These are phyloP conservation scores for Antheraea pernyi DNA, from an alignment of 1,140 invertebrate species.

Conservation along the genomic window DNA sequence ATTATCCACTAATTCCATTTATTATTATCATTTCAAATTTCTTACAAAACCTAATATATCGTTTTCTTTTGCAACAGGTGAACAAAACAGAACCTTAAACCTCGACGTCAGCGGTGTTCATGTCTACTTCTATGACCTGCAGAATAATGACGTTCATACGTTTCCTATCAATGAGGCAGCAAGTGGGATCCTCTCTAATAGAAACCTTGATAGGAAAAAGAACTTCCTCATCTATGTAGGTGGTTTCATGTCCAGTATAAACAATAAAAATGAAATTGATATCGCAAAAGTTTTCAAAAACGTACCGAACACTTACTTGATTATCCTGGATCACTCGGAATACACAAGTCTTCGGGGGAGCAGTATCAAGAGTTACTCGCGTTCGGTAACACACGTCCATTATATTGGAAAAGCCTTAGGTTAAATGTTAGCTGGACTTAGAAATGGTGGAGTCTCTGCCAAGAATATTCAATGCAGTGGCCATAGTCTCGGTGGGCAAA, in stretches of 20 bases:
- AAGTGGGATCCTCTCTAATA: conserved; percentile 43
- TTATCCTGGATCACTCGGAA: conserved; percentile 63
- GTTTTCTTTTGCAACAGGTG: conserved; percentile 57
- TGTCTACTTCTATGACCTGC: conserved; percentile 65
- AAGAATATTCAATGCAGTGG: conserved; percentile 68
- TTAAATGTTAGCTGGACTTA: conserved; percentile 45
- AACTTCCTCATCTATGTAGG: conserved; percentile 66
- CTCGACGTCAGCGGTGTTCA: conserved; percentile 28
- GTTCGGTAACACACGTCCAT: conserved; percentile 28
- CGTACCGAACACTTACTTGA: conserved; percentile 59
- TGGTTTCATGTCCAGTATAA: conserved; percentile 62
- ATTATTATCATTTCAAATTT: conserved; percentile 43
- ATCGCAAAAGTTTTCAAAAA: conserved; percentile 55
- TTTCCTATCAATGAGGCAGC: conserved; percentile 52
- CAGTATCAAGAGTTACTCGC: conserved; percentile 59
- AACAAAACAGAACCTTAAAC: conserved; percentile 39
- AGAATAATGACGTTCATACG: conserved; percentile 39
- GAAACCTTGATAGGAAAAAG: conserved; percentile 50
- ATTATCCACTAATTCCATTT: too few relatives aligned
- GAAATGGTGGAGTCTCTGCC: conserved; percentile 48
- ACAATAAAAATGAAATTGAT: conserved; percentile 54
- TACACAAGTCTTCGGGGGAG: conserved; percentile 64
- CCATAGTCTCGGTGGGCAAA: conserved; percentile 79
- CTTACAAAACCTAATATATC: conserved; percentile 29
- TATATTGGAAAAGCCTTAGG: conserved; percentile 62